A percentile compares a stretch with the other conserved stretches of the same genome.
Evolutionary conservation across 2,113 vertebrate genomes (phyloP).

Genomic region (Geococcyx californianus): DNA sequence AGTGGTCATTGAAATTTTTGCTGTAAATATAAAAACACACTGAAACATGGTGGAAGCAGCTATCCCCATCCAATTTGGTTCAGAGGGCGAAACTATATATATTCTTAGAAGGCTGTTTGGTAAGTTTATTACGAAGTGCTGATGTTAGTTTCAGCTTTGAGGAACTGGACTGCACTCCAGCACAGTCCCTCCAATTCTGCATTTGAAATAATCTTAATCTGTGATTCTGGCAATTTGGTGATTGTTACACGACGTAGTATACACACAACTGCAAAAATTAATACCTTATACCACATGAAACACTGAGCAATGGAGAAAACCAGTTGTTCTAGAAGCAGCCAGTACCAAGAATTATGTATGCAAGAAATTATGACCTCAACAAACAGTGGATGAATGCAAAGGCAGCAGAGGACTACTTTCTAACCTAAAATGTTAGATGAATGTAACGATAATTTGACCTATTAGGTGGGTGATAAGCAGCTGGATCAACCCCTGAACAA

Average conservation of each 20-base stretch:
- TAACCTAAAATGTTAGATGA: not conserved
- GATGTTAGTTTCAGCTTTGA: not conserved
- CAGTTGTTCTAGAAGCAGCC: not conserved
- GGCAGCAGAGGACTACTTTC: not conserved
- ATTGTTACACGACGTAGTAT: not conserved
- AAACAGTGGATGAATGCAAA: not conserved
- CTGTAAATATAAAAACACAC: not conserved
- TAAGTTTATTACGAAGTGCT: not conserved
- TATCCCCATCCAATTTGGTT: not conserved
- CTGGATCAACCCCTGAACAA: conserved; percentile 59
- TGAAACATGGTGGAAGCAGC: not conserved
- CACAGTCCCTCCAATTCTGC: not conserved
- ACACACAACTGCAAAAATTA: not conserved
- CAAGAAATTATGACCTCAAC: no score
- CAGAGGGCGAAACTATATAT: not conserved
- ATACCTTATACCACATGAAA: not conserved
- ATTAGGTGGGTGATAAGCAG: conserved; percentile 46
- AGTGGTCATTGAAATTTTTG: not conserved
- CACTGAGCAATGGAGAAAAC: not conserved
- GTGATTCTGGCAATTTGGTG: not conserved
- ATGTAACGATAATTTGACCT: conserved; percentile 16
- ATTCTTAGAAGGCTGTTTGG: not conserved
- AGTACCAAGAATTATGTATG: not conserved
- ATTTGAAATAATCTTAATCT: not conserved
- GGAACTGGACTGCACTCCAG: not conserved